Conservation (phyloP, 2,113 vertebrate species). For the Tragulus kanchil region DNA sequence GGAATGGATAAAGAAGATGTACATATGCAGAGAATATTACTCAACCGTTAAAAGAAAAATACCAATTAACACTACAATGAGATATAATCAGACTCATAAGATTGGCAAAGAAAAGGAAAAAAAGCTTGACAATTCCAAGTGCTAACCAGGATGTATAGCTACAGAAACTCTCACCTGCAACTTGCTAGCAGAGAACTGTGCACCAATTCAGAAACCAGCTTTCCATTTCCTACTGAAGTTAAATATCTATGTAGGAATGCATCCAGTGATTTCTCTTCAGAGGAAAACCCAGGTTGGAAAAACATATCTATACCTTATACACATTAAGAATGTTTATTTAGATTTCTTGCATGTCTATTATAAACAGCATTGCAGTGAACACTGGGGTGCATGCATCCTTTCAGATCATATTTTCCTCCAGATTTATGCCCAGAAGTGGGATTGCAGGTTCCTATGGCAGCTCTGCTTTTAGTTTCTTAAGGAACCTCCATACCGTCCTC, state of each 20-base stretch:
- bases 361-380: background rate
- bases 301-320: background rate
- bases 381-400: background rate
- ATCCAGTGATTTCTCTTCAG: background rate
- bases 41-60: background rate
- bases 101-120: background rate
- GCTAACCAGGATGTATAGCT: background rate
- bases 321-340: background rate
- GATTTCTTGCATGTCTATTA: background rate
- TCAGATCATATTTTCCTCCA: background rate
- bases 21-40: background rate
- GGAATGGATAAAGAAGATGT: background rate
- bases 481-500: background rate
- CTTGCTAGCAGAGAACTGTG: background rate
- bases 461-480: background rate
- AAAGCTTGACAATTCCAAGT: background rate
- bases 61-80: background rate
- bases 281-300: background rate
- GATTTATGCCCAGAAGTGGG: background rate
- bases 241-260: background rate
- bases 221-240: background rate
- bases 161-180: background rate
- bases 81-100: background rate
- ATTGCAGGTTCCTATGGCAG: background rate
- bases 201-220: background rate